Base-by-base conservation (phyloP, 2,888 invertebrate genomes). In the Ectropis crepuscularia region DNA sequence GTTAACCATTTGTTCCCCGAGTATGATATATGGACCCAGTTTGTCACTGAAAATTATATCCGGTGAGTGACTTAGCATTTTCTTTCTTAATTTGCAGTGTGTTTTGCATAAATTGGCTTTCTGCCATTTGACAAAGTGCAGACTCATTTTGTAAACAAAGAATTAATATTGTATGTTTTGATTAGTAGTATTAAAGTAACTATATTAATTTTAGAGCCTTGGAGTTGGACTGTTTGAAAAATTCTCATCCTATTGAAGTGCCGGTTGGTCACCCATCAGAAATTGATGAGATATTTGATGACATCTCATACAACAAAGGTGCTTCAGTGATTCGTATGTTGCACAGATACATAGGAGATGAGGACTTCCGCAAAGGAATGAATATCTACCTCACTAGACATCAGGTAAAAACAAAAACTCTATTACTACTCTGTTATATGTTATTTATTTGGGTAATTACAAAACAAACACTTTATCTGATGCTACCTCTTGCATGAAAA, bases 251-350 rank as follows among this genome's bases (percentile, higher is more conserved):
- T 0, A 98, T 99, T 75, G 99, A 99, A 93, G 98, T 98, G 57
- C 97, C 97, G 10, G 98, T 99, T 0, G 96, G 97, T 0, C 97
- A 98, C 90, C 99, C 99, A 0, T 96, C 96, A 7, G 99, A 99
- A 89, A 97, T 99, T 63, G 98, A 98, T 88, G 99, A 99, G 88
- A 99, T 99, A 74, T 99, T 99, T 92, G 99, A 99, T 92, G 97
- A 97, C 76, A 99, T 99, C 77, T 98, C 99, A 42, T 99, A 99
- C 89, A 96, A 96, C 81, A 99, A 99, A 86, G 99, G 98, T 5
- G 98, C 98, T 2, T 98, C 97, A 55, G 96, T 98, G 6, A 98
- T 99, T 69, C 94, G 99, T 70, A 99, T 99, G 99, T 90, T 99
- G 69, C 98, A 98, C 82, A 95, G 96, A 79, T 99, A 97, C 80